These are phyloP conservation scores for Labeo rohita DNA, from an alignment of 2,113 vertebrate genomes.

Conservation along the genomic window DNA sequence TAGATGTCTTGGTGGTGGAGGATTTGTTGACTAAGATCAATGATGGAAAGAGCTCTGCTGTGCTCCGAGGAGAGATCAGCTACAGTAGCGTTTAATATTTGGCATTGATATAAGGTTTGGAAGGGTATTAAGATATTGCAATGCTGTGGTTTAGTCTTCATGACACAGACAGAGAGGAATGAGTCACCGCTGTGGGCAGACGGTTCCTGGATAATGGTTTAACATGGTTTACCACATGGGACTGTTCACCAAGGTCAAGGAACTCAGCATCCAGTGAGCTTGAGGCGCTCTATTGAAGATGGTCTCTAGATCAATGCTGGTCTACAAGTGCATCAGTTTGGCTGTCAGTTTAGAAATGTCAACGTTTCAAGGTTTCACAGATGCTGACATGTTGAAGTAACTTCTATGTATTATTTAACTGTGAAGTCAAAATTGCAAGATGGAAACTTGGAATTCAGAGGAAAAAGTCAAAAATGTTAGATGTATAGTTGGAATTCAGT, in stretches of 20 bases:
- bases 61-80: constrained; percentile 35
- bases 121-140: constrained; percentile 9
- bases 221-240: constrained; percentile 31
- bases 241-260: constrained; percentile 33
- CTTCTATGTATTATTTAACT: too few relatives aligned
- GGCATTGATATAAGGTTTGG: constrained; percentile 34
- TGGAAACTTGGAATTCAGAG: too few relatives aligned
- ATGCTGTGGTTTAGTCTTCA: constrained; percentile 1
- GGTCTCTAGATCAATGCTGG: neutral
- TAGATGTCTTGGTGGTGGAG: constrained; percentile 6
- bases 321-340: constrained; percentile 7
- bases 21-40: constrained; percentile 52
- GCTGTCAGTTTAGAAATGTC: constrained; percentile 14
- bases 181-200: constrained; percentile 28
- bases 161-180: constrained; percentile 22
- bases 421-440: too few relatives aligned
- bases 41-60: constrained; percentile 43
- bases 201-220: constrained; percentile 33
- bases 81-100: constrained; percentile 43
- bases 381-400: neutral
- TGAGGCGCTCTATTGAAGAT: neutral
- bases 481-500: too few relatives aligned
- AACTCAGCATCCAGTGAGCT: neutral
- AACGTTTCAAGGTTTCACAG: constrained; percentile 1
- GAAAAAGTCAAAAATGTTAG: too few relatives aligned